Evolutionary conservation across 2,888 invertebrate genomes (phyloP).

Genomic region (Oeneis ivallda): DNA sequence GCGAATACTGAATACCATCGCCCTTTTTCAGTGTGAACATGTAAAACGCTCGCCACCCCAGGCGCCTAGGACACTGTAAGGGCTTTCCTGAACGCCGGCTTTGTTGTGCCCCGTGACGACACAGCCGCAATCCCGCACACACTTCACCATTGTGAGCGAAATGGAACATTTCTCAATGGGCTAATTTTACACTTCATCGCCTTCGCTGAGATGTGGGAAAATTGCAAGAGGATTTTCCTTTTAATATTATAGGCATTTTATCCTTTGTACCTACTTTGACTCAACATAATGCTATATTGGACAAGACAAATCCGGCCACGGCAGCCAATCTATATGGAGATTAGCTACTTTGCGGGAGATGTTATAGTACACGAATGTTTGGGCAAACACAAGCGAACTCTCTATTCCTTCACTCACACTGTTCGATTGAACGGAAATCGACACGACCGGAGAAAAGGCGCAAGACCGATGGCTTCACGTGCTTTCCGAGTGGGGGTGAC

Average conservation of each 20-base stretch:
- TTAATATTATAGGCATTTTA: slow-evolving; percentile 12
- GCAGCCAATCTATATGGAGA: no score
- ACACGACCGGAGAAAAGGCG: no score
- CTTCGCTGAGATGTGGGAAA: slow-evolving; percentile 35
- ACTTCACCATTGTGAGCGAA: slow-evolving; percentile 43
- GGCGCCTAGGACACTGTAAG: slow-evolving; percentile 36
- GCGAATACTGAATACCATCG: no score
- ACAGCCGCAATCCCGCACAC: slow-evolving; percentile 48
- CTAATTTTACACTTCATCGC: slow-evolving; percentile 58
- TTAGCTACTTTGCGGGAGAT: no score
- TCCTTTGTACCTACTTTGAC: slow-evolving; percentile 7
- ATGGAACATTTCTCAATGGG: slow-evolving; percentile 51
- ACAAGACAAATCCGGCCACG: no score
- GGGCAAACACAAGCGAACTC: no score
- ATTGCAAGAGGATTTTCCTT: slow-evolving; percentile 23
- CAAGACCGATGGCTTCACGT: no score
- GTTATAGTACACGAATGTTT: no score
- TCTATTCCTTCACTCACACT: no score
- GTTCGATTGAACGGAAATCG: no score
- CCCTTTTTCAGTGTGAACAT: slow-evolving; percentile 15
- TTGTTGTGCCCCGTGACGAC: slow-evolving; percentile 41
- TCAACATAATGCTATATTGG: background rate
- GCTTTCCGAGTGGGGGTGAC: no score
- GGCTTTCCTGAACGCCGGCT: slow-evolving; percentile 40
- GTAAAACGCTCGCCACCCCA: slow-evolving; percentile 36